Evolutionary conservation across 1,140 invertebrate genomes (phyloP).

Genomic region (Pseudobourletiella spinata): DNA sequence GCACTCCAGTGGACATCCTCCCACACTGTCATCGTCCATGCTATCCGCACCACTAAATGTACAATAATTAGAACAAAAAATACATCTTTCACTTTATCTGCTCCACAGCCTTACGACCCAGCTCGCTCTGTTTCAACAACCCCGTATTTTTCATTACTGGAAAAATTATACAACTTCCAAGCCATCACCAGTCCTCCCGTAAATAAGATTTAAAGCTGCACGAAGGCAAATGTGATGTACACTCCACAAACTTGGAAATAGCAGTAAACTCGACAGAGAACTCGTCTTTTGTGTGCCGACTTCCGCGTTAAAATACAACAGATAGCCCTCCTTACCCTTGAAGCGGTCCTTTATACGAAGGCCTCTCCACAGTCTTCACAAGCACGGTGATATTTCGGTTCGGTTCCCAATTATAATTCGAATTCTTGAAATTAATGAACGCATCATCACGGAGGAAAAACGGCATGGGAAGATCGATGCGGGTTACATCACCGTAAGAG

Average conservation of each 20-base stretch:
- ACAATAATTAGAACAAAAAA: neutral
- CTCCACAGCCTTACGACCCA: neutral
- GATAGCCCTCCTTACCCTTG: too few relatives aligned
- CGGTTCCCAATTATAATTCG: constrained; percentile 12
- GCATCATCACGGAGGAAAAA: constrained; percentile 15
- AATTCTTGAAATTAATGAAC: constrained; percentile 4
- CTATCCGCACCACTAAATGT: neutral
- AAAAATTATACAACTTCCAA: too few relatives aligned
- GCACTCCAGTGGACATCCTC: constrained; percentile 32
- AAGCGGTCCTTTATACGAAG: too few relatives aligned
- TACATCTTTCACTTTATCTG: neutral
- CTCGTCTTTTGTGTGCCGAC: too few relatives aligned
- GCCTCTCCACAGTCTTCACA: constrained; percentile 6
- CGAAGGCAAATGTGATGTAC: too few relatives aligned
- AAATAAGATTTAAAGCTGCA: too few relatives aligned
- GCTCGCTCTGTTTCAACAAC: neutral
- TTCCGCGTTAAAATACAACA: too few relatives aligned
- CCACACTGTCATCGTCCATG: constrained; percentile 12
- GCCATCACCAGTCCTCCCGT: too few relatives aligned
- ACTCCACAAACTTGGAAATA: too few relatives aligned
- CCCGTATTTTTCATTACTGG: too few relatives aligned
- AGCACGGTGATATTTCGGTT: neutral
- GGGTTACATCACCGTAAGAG: constrained; percentile 10
- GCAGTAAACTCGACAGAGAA: too few relatives aligned
- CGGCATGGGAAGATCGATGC: constrained; percentile 6